Evolutionary conservation across 2,888 invertebrate species (phyloP), one percentile per base, ranked within the genome.

Genomic region (Colletes collaris): DNA sequence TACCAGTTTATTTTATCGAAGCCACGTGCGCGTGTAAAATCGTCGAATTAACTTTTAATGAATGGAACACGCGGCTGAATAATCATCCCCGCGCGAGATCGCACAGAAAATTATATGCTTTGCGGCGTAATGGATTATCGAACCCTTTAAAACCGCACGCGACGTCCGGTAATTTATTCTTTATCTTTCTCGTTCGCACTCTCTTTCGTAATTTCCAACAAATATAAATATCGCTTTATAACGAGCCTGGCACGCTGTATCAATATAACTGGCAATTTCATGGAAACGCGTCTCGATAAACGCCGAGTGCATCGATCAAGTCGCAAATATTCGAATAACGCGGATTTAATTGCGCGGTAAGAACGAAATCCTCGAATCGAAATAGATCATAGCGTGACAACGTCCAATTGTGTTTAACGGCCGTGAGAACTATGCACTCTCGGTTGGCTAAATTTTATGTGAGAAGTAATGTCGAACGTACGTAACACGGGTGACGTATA

Each of bases 31-130:
- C 19, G 13, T 55, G 27, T 55, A 19, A 55, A 65, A 46, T 67
- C 66, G 16, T 67, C 66, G 37, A 56, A 46, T 67, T 35, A 49
- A 67, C 27, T 67, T 55, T n/a, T 49, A 46, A 66, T 16, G 67
- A 46, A 10, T 46, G 16, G 49, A 49, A 49, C 13, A 49, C 67
- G 49, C 46, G 27, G 44, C 37, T 16, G n/a, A 37, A 55, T 37
- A 58, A 58, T 67, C 37, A 67, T 53, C 6, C 35, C 6, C 2
- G 16, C 49, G 37, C 37, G 4, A 16, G 49, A 37, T 37, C 56
- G 35, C 37, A 7, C 49, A 3, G 16, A 4, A 35, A 37, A 67
- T 56, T 37, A 37, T 35, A 49, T 16, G 56, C 35, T 49, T 49
- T 53, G 46, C 5, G 16, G 50, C 44, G 3, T 7, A 40, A 19